A percentile compares a stretch with the other conserved stretches of the same genome.
phyloP scores from a whole-genome alignment of 2,797 vertebrate genomes.

The Siniperca obscura region DNA sequence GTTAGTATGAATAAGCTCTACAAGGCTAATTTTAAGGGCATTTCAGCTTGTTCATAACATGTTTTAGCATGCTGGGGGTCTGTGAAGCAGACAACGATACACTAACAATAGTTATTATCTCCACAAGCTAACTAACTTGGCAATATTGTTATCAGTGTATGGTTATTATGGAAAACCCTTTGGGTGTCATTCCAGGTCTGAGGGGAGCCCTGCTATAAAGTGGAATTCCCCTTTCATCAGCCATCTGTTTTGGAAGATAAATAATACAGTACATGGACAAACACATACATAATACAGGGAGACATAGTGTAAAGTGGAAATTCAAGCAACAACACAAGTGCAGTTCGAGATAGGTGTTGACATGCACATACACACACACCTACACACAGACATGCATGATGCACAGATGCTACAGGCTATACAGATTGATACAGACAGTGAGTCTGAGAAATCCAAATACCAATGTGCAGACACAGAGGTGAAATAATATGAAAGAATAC shows the following conservation, averaged over 20 bases:
- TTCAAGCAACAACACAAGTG: slow-evolving; percentile 4
- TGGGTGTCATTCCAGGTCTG: slow-evolving; percentile 37
- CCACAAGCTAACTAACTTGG: slow-evolving; percentile 24
- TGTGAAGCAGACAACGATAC: slow-evolving; percentile 30
- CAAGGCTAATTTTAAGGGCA: slow-evolving; percentile 15
- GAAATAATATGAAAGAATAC: slow-evolving; percentile 15
- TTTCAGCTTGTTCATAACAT: slow-evolving; percentile 39
- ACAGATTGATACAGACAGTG: slow-evolving; percentile 30
- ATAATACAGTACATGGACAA: slow-evolving; percentile 43
- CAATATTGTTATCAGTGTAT: slow-evolving; percentile 44
- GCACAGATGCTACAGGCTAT: slow-evolving; percentile 12
- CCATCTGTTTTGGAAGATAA: slow-evolving; percentile 61
- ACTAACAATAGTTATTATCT: slow-evolving; percentile 61
- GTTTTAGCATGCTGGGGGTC: slow-evolving; percentile 35
- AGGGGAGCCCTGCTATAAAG: slow-evolving; percentile 19
- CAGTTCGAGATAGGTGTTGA: background rate
- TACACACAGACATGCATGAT: slow-evolving; percentile 7
- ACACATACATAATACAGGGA: slow-evolving; percentile 9
- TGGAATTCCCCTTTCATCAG: slow-evolving; percentile 62
- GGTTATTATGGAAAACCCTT: slow-evolving; percentile 38
- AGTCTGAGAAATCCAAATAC: slow-evolving; percentile 38
- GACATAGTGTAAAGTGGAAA: slow-evolving; percentile 1
- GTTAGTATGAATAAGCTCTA: slow-evolving; percentile 17
- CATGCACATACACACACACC: slow-evolving; percentile 2
- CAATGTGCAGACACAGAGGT: slow-evolving; percentile 35